These are phyloP conservation scores for Pristionchus arcanus DNA, from an alignment of 2,888 invertebrate species.

Conservation along the genomic window DNA sequence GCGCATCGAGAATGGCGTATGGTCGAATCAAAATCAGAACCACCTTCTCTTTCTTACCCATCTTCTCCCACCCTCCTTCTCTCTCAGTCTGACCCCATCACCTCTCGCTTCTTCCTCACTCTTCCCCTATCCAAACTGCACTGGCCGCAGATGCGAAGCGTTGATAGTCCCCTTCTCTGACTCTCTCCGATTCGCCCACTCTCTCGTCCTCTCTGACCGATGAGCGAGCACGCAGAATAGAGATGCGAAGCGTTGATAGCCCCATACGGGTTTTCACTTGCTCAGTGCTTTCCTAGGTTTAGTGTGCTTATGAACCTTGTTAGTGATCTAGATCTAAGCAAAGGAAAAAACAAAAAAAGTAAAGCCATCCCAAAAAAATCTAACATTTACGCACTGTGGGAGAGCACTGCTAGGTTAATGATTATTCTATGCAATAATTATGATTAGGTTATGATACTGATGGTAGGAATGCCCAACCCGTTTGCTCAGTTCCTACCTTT, in stretches of 20 bases:
- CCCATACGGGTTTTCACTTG: background rate
- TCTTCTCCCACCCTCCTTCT: background rate
- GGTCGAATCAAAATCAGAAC: no score
- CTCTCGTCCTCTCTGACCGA: no score
- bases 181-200: no score
- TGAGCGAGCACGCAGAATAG: no score
- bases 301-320: background rate
- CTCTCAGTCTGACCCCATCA: background rate
- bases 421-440: no score
- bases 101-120: background rate
- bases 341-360: no score
- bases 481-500: background rate
- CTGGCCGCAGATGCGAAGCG: background rate
- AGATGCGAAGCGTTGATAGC: slow-evolving; percentile 29
- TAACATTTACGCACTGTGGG: no score
- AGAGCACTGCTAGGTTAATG: no score
- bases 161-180: background rate
- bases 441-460: no score
- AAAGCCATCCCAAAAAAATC: no score
- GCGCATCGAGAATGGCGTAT: no score
- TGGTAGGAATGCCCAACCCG: background rate
- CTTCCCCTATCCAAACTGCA: slow-evolving; percentile 33
- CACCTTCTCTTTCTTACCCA: background rate
- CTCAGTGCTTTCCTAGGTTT: background rate
- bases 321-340: no score